Evolutionary conservation across 1,140 invertebrate species (phyloP).

Genomic region (Caenorhabditis latens): DNA sequence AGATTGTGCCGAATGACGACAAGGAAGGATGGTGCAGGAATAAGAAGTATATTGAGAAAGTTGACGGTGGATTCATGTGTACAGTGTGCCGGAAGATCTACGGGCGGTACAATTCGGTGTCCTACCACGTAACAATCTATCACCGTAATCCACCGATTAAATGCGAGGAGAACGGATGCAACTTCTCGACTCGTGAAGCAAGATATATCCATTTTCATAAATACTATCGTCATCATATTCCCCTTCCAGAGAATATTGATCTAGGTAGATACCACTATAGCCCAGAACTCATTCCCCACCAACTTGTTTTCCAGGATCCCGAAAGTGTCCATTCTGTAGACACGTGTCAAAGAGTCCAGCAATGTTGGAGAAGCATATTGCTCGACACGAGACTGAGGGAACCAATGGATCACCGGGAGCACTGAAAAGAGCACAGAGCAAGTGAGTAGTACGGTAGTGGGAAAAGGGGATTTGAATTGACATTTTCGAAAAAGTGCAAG

Average conservation of each 20-base stretch:
- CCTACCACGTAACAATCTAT: conserved; percentile 77
- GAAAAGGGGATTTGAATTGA: background rate
- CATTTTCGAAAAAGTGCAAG: background rate
- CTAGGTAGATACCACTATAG: conserved; percentile 64
- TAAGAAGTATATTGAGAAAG: conserved; percentile 77
- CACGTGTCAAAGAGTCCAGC: conserved; percentile 76
- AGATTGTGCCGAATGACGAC: conserved; percentile 73
- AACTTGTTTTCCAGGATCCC: conserved; percentile 68
- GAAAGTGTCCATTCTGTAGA: conserved; percentile 77
- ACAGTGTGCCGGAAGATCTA: conserved; percentile 69
- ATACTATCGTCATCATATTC: conserved; percentile 76
- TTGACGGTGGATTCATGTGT: conserved; percentile 72
- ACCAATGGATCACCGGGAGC: background rate
- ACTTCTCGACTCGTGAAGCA: conserved; percentile 74
- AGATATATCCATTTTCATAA: conserved; percentile 78
- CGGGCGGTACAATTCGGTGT: conserved; percentile 77
- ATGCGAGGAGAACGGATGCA: conserved; percentile 68
- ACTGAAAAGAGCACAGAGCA: conserved; percentile 36
- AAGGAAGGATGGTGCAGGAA: conserved; percentile 77
- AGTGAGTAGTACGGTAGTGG: background rate
- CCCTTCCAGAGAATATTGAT: conserved; percentile 75
- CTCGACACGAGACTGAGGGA: conserved; percentile 58
- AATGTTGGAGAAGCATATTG: conserved; percentile 77
- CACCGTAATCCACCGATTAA: conserved; percentile 76
- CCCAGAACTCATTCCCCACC: background rate